Evolutionary conservation across 2,113 vertebrate species (phyloP).

Genomic region (Corydoras sp.): DNA sequence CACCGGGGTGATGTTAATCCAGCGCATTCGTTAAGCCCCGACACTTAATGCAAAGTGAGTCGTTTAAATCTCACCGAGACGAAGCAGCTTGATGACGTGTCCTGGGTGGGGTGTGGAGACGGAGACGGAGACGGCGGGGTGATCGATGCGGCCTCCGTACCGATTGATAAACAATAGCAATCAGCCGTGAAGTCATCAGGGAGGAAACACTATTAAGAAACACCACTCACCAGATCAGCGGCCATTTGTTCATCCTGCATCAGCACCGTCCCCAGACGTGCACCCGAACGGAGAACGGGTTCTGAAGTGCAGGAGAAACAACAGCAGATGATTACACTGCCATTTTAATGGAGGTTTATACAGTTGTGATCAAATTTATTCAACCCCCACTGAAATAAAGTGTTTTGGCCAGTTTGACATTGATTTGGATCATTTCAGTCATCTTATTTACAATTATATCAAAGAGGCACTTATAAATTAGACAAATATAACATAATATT

Average conservation of each 20-base stretch:
- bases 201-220: constrained; percentile 33
- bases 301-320: too few species aligned
- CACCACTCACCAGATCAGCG: constrained; percentile 6
- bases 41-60: constrained; percentile 10
- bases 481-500: too few species aligned
- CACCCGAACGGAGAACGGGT: too few species aligned
- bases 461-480: too few species aligned
- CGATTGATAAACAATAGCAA: constrained; percentile 34
- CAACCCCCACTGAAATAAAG: too few species aligned
- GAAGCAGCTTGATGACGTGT: neutral
- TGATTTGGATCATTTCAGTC: too few species aligned
- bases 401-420: too few species aligned
- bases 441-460: too few species aligned
- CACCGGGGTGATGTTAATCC: neutral
- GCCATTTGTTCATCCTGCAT: neutral
- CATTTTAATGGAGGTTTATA: too few species aligned
- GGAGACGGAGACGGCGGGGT: neutral
- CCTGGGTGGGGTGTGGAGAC: neutral
- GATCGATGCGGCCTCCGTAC: constrained; percentile 16
- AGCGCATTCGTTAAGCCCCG: neutral
- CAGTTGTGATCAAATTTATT: too few species aligned
- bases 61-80: neutral
- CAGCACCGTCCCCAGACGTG: constrained; percentile 1
- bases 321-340: too few species aligned
- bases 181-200: constrained; percentile 29